Percentiles rank a stretch among this genome's conserved stretches.
These are phyloP conservation scores for Lagria hirta DNA, from an alignment of 2,888 invertebrate species.

Conservation along the genomic window DNA sequence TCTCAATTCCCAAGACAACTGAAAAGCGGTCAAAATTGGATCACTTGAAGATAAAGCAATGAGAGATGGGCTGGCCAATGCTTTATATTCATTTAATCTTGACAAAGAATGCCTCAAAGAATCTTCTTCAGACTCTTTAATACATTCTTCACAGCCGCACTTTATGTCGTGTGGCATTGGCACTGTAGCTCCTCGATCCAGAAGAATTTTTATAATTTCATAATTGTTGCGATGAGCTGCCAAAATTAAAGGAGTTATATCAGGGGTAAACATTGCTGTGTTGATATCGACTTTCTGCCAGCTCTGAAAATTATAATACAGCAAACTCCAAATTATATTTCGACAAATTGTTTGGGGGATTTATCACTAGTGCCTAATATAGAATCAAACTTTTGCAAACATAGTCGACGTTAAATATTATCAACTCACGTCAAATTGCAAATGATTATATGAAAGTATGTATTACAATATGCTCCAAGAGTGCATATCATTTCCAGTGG, in stretches of 20 bases:
- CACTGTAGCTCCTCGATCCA: conserved; percentile 89
- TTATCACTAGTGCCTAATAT: too few species aligned
- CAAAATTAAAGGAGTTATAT: conserved; percentile 89
- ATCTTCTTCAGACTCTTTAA: conserved; percentile 71
- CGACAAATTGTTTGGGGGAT: background rate
- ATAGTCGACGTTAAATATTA: too few species aligned
- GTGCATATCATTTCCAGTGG: too few species aligned
- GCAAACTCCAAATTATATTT: conserved; percentile 13
- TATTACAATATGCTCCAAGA: too few species aligned
- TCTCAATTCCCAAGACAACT: conserved; percentile 91
- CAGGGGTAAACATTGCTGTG: conserved; percentile 85
- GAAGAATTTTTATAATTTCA: conserved; percentile 89
- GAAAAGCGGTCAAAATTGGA: conserved; percentile 91
- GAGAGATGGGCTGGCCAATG: conserved; percentile 88
- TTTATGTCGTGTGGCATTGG: conserved; percentile 87
- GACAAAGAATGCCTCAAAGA: conserved; percentile 82
- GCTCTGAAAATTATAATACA: conserved; percentile 61
- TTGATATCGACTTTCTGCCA: conserved; percentile 85
- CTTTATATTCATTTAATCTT: conserved; percentile 89
- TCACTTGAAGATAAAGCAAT: conserved; percentile 91
- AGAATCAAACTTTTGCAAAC: too few species aligned
- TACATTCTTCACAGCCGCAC: conserved; percentile 91
- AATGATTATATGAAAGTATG: too few species aligned
- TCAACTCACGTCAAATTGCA: too few species aligned
- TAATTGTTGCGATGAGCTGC: conserved; percentile 95